Conservation (phyloP, 1,140 invertebrate genomes). For the Drosophila trapezifrons region DNA sequence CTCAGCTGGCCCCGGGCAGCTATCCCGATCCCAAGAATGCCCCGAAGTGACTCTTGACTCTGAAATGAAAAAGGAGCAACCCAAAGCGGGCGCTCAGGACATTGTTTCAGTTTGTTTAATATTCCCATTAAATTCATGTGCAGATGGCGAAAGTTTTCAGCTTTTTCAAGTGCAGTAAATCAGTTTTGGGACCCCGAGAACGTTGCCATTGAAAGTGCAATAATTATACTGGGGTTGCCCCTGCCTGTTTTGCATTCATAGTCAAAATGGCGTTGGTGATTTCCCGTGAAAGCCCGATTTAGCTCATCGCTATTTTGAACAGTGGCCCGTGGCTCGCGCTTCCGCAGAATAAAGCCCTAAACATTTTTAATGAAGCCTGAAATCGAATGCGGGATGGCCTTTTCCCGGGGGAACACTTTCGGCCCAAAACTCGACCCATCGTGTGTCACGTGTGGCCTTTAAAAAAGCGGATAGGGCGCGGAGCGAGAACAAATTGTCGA, state of each 20-base stretch:
- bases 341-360: conserved; percentile 57
- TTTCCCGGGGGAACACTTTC: conserved; percentile 28
- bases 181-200: neutral
- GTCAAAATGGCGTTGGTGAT: neutral
- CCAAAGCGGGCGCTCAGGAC: conserved; percentile 3
- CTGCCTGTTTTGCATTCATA: conserved; percentile 10
- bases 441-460: conserved; percentile 67
- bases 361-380: conserved; percentile 75
- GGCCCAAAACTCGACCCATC: conserved; percentile 27
- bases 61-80: neutral
- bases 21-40: conserved; percentile 27
- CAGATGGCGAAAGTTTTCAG: conserved; percentile 10
- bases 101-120: conserved; percentile 25
- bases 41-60: conserved; percentile 34
- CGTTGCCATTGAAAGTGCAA: conserved; percentile 14
- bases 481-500: conserved; percentile 47
- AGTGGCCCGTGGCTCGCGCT: neutral
- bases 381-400: conserved; percentile 59
- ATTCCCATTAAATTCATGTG: conserved; percentile 16
- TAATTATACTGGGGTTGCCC: conserved; percentile 19
- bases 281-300: neutral
- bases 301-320: neutral
- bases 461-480: conserved; percentile 15
- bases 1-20: neutral
- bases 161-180: conserved; percentile 11